These are phyloP conservation scores for Neuroscelio doddi DNA, from an alignment of 2,888 invertebrate species.

Conservation along the genomic window DNA sequence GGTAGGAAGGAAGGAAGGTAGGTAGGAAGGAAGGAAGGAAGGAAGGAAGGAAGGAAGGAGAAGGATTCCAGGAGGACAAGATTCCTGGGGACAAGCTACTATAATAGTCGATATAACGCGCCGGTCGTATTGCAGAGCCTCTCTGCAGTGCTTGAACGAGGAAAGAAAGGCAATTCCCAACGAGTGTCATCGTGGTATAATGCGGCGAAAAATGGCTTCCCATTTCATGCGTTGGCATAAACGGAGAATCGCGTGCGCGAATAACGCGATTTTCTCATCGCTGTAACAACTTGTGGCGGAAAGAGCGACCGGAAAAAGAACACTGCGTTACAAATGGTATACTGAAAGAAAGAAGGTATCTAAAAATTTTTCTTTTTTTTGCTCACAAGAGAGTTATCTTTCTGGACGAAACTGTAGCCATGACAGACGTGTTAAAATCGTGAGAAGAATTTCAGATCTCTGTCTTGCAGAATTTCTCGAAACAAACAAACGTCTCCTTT, in stretches of 20 bases:
- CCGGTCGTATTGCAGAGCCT: background rate
- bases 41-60: background rate
- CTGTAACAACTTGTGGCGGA: background rate
- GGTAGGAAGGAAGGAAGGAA: background rate
- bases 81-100: slow-evolving; percentile 7
- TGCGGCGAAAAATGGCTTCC: slow-evolving; percentile 26
- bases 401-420: too few species aligned
- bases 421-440: too few species aligned
- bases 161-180: slow-evolving; percentile 25
- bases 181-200: slow-evolving; percentile 24
- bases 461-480: too few species aligned
- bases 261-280: slow-evolving; percentile 2
- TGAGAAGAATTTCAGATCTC: background rate
- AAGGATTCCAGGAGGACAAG: slow-evolving; percentile 2
- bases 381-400: too few species aligned
- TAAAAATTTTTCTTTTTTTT: too few species aligned
- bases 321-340: too few species aligned
- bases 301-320: too few species aligned
- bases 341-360: too few species aligned
- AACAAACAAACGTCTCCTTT: slow-evolving; percentile 17
- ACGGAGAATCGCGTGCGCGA: slow-evolving; percentile 19
- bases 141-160: slow-evolving; percentile 8
- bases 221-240: slow-evolving; percentile 22
- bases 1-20: too few species aligned
- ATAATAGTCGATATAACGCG: slow-evolving; percentile 13